Conservation (phyloP, 2,113 vertebrate genomes). For the Poeciliopsis retropinna region DNA sequence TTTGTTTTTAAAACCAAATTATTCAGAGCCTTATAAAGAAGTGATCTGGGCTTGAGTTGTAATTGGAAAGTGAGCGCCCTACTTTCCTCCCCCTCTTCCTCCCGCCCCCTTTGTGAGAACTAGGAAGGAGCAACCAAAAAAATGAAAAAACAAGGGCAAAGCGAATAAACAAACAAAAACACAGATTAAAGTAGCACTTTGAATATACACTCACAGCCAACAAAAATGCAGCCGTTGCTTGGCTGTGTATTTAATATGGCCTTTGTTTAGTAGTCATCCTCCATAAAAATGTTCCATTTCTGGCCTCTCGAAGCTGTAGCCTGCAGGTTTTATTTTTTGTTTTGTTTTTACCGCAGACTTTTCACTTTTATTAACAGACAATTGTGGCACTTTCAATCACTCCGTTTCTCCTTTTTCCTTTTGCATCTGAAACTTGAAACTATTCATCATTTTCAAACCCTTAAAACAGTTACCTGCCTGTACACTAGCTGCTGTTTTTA, state of each 20-base stretch:
- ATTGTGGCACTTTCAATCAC: constrained; percentile 46
- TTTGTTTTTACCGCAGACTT: constrained; percentile 42
- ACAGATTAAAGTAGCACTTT: constrained; percentile 75
- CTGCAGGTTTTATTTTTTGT: constrained; percentile 29
- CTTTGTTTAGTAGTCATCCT: constrained; percentile 65
- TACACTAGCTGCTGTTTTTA: constrained; percentile 85
- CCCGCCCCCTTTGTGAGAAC: constrained; percentile 63
- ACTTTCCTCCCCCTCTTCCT: constrained; percentile 65
- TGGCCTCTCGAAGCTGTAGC: constrained; percentile 49
- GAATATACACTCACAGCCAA: constrained; percentile 70
- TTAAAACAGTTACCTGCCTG: constrained; percentile 76
- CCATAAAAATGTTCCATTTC: constrained; percentile 50
- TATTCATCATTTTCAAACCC: constrained; percentile 73
- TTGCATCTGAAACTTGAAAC: constrained; percentile 78
- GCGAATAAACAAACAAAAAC: constrained; percentile 72
- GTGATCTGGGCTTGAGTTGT: constrained; percentile 71
- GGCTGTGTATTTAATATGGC: constrained; percentile 70
- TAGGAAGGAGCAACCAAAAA: constrained; percentile 72
- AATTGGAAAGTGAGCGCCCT: constrained; percentile 81
- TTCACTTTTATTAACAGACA: constrained; percentile 64
- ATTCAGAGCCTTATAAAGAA: constrained; percentile 81
- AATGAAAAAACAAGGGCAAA: constrained; percentile 50
- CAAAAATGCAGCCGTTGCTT: constrained; percentile 76
- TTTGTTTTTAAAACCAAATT: constrained; percentile 81
- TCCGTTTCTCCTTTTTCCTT: constrained; percentile 8